These are phyloP conservation scores for Ornithoptera priamus DNA, from an alignment of 2,888 invertebrate species.

Conservation along the genomic window DNA sequence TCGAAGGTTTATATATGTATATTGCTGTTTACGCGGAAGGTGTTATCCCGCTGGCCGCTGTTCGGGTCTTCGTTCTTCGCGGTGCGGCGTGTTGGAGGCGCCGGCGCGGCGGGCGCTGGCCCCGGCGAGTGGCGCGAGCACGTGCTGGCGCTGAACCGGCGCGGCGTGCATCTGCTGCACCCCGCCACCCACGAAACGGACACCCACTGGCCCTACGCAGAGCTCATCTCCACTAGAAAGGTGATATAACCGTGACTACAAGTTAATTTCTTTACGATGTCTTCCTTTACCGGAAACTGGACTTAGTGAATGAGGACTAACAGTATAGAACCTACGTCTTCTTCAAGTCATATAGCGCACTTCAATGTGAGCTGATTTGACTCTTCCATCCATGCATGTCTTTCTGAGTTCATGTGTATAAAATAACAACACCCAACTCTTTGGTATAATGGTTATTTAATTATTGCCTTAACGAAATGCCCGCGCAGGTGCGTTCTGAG, in stretches of 20 bases:
- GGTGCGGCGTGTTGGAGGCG: slow-evolving; percentile 90
- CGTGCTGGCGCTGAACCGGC: slow-evolving; percentile 95
- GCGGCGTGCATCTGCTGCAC: slow-evolving; percentile 96
- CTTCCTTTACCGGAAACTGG: too few species aligned
- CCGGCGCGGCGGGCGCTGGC: slow-evolving; percentile 89
- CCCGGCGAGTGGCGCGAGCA: slow-evolving; percentile 89
- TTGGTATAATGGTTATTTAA: background rate
- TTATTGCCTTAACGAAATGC: background rate
- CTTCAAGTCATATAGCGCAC: too few species aligned
- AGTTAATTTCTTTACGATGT: too few species aligned
- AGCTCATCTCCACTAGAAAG: slow-evolving; percentile 97
- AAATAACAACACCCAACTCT: background rate
- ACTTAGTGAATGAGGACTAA: too few species aligned
- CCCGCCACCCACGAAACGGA: slow-evolving; percentile 95
- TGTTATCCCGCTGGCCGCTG: slow-evolving; percentile 95
- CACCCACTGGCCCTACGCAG: slow-evolving; percentile 95
- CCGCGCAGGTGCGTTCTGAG: slow-evolving; percentile 87
- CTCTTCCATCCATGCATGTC: too few species aligned
- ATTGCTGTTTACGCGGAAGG: slow-evolving; percentile 74
- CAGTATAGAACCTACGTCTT: too few species aligned
- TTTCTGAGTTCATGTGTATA: too few species aligned
- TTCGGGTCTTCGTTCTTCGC: slow-evolving; percentile 99
- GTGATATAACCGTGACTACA: slow-evolving; percentile 46
- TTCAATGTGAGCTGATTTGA: too few species aligned
- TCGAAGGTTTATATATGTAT: background rate